Base-by-base conservation (phyloP, 2,113 vertebrate genomes). In the Tragulus kanchil region DNA sequence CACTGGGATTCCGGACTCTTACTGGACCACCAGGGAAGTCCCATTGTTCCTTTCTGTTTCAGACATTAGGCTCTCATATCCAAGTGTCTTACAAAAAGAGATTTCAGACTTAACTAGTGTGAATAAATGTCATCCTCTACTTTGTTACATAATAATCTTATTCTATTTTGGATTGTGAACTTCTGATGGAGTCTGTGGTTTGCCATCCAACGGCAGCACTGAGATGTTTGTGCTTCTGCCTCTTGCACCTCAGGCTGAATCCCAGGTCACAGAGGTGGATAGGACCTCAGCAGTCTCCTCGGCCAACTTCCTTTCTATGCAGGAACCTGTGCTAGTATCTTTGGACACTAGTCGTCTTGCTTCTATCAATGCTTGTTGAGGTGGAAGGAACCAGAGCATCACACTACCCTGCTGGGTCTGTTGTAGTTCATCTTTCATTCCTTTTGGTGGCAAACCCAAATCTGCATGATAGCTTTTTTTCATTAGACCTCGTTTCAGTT, bases 151-250 rank as follows among this genome's bases (percentile, higher is more conserved):
- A 58, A 21, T 71, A 67, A 3, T 61, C 11, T 52, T 54, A 3
- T 25, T 90, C 71, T 56, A 13, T 14, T n/a, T 56, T 79, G 69
- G 42, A 6, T 19, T 45, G 8, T 73, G 45, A 79, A 2, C 36
- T 83, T 84, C n/a, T 48, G 1, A 13, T 93, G 87, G 59, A 28
- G 28, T 92, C 77, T 93, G 9, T 84, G 82, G 36, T 59, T 73
- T 58, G 48, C 54, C 1, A 0, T 31, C 26, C 1, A 28, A 16
- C 11, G 58, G 59, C 23, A 36, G 4, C 13, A 3, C 5, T 50
- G 82, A 89, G 17, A 13, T 31, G 50, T 42, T 31, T 64, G 15
- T 7, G 1, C 28, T 36, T 64, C 48, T 42, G 42, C 78, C 67
- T 87, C 81, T 87, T 21, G 15, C 3, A 23, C 0, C 16, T 59